A percentile compares a stretch with the other conserved stretches of the same genome.
Conservation (phyloP, 2,113 vertebrate species). For the Phoxinus phoxinus region DNA sequence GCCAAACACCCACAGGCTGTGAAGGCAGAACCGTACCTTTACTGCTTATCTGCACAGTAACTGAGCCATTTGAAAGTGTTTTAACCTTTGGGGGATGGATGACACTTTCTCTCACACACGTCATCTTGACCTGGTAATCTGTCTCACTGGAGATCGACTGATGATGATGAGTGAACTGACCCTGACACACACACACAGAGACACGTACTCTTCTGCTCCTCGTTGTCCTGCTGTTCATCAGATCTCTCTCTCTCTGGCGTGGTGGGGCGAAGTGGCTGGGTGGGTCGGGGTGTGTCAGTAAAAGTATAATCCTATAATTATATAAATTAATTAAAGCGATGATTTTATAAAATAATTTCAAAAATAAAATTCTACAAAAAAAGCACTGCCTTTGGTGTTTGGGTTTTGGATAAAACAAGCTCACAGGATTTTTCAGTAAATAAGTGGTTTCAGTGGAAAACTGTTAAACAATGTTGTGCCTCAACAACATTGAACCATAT, state of each 20-base stretch:
- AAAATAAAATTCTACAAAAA: constrained; percentile 74
- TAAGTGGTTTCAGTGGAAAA: too few species aligned
- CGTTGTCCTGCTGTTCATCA: constrained; percentile 20
- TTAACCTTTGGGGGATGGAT: not conserved
- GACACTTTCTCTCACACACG: not conserved
- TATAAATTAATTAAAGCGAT: constrained; percentile 65
- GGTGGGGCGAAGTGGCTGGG: constrained; percentile 54
- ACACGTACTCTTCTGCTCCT: not conserved
- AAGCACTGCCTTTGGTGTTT: constrained; percentile 22
- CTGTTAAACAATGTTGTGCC: too few species aligned
- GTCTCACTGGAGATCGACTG: constrained; percentile 52
- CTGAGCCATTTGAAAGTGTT: constrained; percentile 29
- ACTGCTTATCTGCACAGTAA: not conserved
- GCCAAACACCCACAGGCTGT: constrained; percentile 16
- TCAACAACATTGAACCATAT: too few species aligned
- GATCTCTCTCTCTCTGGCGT: not conserved
- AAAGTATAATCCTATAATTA: constrained; percentile 60
- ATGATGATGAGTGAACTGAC: not conserved
- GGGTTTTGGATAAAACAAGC: not conserved
- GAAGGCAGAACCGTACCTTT: not conserved
- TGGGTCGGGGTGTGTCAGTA: constrained; percentile 60
- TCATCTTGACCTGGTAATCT: not conserved
- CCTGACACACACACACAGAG: not conserved
- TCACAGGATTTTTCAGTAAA: too few species aligned
- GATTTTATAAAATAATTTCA: constrained; percentile 80